Evolutionary conservation across 2,113 vertebrate species (phyloP), one percentile per base, ranked within the genome.

Genomic region (Myotis yumanensis): DNA sequence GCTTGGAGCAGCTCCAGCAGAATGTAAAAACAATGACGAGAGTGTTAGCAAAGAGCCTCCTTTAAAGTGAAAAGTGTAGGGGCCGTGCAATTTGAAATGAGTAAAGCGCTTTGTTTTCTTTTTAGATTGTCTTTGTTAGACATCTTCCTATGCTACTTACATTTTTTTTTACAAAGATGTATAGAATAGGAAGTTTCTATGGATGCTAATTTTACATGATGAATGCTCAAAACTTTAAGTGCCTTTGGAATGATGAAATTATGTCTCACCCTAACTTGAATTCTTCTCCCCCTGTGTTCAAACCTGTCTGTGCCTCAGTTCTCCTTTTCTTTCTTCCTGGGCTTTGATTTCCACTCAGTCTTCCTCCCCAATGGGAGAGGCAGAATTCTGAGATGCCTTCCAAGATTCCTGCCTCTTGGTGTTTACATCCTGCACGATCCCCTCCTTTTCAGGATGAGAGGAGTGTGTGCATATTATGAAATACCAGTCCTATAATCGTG

Each of bases 1-100:
- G 22, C 43, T 80, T 96, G 89, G 73, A 95, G 40, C 46, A 71
- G 54, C 16, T 84, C 84, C 91, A 96, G 76, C 4, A 91, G 35
- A 69, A 86, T 73, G 5, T 46, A 83, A 46, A 88, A 91, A 87
- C 66, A 89, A 86, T 43, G 48, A 84, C 51, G 37, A 40, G 57
- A 52, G 3, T 88, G 57, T 84, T 92, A 75, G 37, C 68, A 73
- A 76, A 69, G 57, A 57, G 40, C 4, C 23, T 59, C 23, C 64
- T 91, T 59, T 40, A 28, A 71, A 71, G 15, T 59, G 76, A 89
- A 75, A 66, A 54, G 30, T 86, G 37, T 10, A 51, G 22, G 22
- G 10, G 25, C 23, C 71, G n/a, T 69, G 11, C 7, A 32, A 22
- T 91, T 94, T 59, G 35, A 89, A 96, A 43, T 62, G 40, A 20